Evolutionary conservation across 2,113 vertebrate species (phyloP).

Genomic region (Varanus komodoensis): DNA sequence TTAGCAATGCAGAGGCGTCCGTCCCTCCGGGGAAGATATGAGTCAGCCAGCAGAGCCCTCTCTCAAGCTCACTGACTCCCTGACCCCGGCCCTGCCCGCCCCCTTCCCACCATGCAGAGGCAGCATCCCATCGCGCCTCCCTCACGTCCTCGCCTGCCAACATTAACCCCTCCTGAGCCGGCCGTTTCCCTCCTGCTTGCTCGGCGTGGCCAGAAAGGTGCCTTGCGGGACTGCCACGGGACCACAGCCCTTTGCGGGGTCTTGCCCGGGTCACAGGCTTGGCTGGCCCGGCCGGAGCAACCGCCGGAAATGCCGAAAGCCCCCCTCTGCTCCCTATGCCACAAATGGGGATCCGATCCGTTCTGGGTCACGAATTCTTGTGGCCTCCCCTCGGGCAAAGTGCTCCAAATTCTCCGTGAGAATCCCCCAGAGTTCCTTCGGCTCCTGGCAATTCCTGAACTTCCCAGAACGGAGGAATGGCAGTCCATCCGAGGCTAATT

Average conservation of each 20-base stretch:
- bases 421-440: too few relatives aligned
- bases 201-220: background rate
- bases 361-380: background rate
- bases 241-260: background rate
- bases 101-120: conserved; percentile 14
- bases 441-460: background rate
- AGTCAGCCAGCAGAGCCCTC: conserved; percentile 65
- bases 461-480: background rate
- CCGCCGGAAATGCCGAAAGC: too few relatives aligned
- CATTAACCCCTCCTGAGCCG: conserved; percentile 7
- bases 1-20: conserved; percentile 65
- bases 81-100: conserved; percentile 20
- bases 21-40: conserved; percentile 66
- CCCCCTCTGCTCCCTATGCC: background rate
- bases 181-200: background rate
- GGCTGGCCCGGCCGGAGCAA: background rate
- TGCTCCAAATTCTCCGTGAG: background rate
- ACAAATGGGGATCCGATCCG: background rate
- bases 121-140: too few relatives aligned
- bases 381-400: background rate
- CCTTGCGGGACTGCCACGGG: background rate
- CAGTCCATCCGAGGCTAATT: too few relatives aligned
- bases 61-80: conserved; percentile 32
- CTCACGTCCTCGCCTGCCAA: background rate
- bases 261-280: too few relatives aligned